These are phyloP conservation scores for Protosalanx chinensis DNA, from an alignment of 2,797 vertebrate species.

Conservation along the genomic window DNA sequence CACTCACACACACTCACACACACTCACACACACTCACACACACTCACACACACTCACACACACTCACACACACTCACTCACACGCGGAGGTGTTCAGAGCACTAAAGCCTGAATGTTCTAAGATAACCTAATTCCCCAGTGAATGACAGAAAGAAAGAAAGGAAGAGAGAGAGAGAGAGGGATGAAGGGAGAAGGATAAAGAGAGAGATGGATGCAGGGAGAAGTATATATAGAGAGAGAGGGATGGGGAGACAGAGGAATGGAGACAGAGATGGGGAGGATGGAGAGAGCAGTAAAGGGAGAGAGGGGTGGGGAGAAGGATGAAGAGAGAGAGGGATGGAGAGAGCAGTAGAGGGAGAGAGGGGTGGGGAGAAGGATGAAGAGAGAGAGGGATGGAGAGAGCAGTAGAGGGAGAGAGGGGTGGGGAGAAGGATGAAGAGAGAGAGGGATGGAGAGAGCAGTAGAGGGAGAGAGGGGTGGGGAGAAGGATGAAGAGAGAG, in stretches of 20 bases:
- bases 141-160: neutral
- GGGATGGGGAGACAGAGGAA: neutral
- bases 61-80: neutral
- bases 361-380: slow-evolving; percentile 17
- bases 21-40: neutral
- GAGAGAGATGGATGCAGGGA: neutral
- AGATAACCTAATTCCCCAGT: neutral
- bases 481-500: too few species aligned
- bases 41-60: neutral
- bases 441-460: neutral
- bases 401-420: too few species aligned
- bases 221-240: slow-evolving; percentile 2
- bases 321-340: too few species aligned
- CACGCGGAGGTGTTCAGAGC: neutral
- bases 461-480: too few species aligned
- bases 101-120: neutral
- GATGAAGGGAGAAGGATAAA: neutral
- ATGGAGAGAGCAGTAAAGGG: neutral
- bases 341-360: neutral
- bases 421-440: too few species aligned
- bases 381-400: slow-evolving; percentile 1
- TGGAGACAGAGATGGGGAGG: neutral
- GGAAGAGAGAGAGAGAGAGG: neutral
- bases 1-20: neutral
- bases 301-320: neutral